Evolutionary conservation across 2,888 invertebrate genomes (phyloP), one percentile per base, ranked within the genome.

Genomic region (Noctua fimbriata): DNA sequence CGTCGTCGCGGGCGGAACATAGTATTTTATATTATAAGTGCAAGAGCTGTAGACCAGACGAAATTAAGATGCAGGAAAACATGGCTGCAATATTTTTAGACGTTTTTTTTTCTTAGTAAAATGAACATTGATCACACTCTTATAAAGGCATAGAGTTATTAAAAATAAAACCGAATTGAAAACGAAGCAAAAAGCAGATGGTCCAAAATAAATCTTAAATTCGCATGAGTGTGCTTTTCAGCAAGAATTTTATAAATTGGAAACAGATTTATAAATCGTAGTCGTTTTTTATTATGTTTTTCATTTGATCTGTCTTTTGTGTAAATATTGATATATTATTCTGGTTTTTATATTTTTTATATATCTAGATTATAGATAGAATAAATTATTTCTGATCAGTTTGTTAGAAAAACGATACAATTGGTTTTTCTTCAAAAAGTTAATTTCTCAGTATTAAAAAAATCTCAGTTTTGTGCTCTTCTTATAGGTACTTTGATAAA

Each of bases 201-300:
- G 67, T 6, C 16, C 36, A 63, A 83, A 73, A 77, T 76, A 77
- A 44, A 78, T 84, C 32, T 73, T 47, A 0, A 63, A 67, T 49
- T 60, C 28, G 3, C 16, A 73, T 49, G 44, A 44, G 0, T 44
- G 49, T 72, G 66, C 21, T 52, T 60, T 70, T 82, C 3, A 73
- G 70, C 63, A 77, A 52, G 16, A 67, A 49, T 71, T 41, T 73
- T 44, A 73, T 66, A n/a, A 65, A 81, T 73, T 82, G 67, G 14
- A 67, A 77, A 86, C 21, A 44, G 12, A 83, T 44, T 72, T 73
- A 44, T 66, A 86, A 77, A 67, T 63, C 36, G 55, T 41, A 52
- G 47, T 14, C 16, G 7, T 69, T 65, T 65, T 66, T 72, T 24
- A n/a, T n/a, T 0, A 28, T 36, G 52, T 10, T 47, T 81, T 72